A percentile compares a stretch with the other conserved stretches of the same genome.
These are phyloP conservation scores for Luehdorfia chinensis DNA, from an alignment of 1,140 invertebrate species.

Conservation along the genomic window DNA sequence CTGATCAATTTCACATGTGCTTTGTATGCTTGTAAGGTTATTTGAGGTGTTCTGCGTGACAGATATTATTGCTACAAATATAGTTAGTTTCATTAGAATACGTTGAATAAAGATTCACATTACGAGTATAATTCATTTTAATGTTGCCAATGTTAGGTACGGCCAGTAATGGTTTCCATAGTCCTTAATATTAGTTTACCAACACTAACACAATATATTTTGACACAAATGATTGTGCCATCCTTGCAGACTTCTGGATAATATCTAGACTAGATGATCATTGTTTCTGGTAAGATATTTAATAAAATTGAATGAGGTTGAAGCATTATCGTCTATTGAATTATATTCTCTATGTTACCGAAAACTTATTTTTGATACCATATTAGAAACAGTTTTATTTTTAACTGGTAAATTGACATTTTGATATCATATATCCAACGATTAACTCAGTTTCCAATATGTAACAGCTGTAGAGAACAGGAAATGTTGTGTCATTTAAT, in stretches of 20 bases:
- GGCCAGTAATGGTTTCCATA: slow-evolving; percentile 57
- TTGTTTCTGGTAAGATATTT: slow-evolving; percentile 34
- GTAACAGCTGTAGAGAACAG: slow-evolving; percentile 46
- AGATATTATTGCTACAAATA: slow-evolving; percentile 23
- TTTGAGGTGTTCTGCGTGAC: slow-evolving; percentile 22
- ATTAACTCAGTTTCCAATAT: slow-evolving; percentile 37
- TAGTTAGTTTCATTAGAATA: slow-evolving; percentile 24
- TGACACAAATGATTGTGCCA: slow-evolving; percentile 69
- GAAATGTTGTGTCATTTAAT: slow-evolving; percentile 71
- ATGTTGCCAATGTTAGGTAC: slow-evolving; percentile 52
- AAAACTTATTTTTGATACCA: slow-evolving; percentile 30
- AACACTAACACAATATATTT: slow-evolving; percentile 33
- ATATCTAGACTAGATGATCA: slow-evolving; percentile 24
- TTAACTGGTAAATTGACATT: background rate
- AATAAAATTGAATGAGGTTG: slow-evolving; percentile 25
- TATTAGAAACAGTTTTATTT: slow-evolving; percentile 33
- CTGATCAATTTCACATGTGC: no score
- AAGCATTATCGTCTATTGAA: background rate
- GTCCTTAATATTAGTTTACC: slow-evolving; percentile 33
- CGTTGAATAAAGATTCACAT: slow-evolving; percentile 22
- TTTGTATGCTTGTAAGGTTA: slow-evolving; percentile 6
- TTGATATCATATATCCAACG: background rate
- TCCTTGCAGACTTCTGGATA: slow-evolving; percentile 30
- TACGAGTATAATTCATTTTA: slow-evolving; percentile 23
- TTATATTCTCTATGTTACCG: slow-evolving; percentile 29